Percentiles rank a stretch among this genome's conserved stretches.
These are phyloP conservation scores for Chlorodrepanis virens DNA, from an alignment of 2,113 vertebrate species.

Conservation along the genomic window DNA sequence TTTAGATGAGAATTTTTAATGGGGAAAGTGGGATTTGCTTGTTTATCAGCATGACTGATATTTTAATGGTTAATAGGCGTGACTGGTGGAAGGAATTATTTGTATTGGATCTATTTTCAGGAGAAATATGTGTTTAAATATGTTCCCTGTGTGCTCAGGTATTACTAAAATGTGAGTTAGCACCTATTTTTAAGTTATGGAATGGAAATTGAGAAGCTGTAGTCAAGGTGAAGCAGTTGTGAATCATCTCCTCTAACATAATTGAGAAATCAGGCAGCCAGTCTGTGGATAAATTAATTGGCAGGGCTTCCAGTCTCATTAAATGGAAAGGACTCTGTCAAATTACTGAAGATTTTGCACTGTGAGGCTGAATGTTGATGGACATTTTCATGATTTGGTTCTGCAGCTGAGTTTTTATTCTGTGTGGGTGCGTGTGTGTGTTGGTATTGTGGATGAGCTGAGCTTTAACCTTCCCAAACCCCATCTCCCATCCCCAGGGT, in stretches of 20 bases:
- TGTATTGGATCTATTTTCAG: not conserved
- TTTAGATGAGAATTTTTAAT: not conserved
- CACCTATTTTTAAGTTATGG: not conserved
- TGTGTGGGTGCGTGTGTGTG: not conserved
- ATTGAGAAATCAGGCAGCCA: not conserved
- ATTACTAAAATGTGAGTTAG: not conserved
- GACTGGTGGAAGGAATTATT: not conserved
- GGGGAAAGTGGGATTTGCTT: not conserved
- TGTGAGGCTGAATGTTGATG: not conserved
- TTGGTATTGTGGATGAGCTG: rapidly evolving
- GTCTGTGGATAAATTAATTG: not conserved
- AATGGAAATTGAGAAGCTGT: not conserved
- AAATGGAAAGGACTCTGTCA: not conserved
- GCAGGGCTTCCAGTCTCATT: not conserved
- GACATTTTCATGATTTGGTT: not conserved
- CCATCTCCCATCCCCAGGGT: conserved; percentile 73
- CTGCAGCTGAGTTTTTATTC: not conserved
- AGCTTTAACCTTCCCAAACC: not conserved
- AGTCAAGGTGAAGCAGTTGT: not conserved
- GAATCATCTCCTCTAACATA: not conserved
- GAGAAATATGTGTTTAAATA: not conserved
- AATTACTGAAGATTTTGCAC: not conserved
- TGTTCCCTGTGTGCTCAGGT: not conserved
- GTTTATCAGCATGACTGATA: not conserved
- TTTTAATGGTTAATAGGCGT: not conserved